These are phyloP conservation scores for Salvelinus namaycush DNA, from an alignment of 2,113 vertebrate genomes.

Conservation along the genomic window DNA sequence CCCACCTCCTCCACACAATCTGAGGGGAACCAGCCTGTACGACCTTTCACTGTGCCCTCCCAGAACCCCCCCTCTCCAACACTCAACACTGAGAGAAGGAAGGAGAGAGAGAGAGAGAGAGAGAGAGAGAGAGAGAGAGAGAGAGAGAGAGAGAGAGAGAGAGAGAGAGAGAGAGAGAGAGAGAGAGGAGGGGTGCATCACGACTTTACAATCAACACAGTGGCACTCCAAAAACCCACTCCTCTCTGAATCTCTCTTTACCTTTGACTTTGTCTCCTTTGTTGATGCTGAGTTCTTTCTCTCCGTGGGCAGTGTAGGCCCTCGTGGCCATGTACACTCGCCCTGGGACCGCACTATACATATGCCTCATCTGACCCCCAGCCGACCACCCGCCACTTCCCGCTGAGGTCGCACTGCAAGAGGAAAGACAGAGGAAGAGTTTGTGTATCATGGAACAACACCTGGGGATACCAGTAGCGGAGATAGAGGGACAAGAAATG, in stretches of 20 bases:
- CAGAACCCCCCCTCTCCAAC: slow-evolving; percentile 92
- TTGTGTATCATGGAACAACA: not conserved
- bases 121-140: no score
- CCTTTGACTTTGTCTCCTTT: slow-evolving; percentile 94
- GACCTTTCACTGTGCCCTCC: slow-evolving; percentile 90
- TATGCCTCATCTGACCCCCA: slow-evolving; percentile 76
- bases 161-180: no score
- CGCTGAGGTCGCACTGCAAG: slow-evolving; percentile 48
- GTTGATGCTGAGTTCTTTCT: slow-evolving; percentile 85
- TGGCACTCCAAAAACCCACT: not conserved
- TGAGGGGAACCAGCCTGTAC: slow-evolving; percentile 89
- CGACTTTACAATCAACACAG: not conserved
- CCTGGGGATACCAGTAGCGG: not conserved
- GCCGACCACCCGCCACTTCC: slow-evolving; percentile 37
- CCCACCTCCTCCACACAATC: slow-evolving; percentile 89
- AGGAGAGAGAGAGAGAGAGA: no score
- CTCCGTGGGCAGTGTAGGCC: slow-evolving; percentile 81
- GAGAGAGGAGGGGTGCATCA: not conserved
- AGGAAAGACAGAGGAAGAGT: not conserved
- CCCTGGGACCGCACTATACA: slow-evolving; percentile 89
- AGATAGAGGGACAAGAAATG: not conserved
- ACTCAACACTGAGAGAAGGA: slow-evolving; percentile 78
- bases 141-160: no score
- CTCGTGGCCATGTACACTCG: slow-evolving; percentile 85
- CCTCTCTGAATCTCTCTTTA: slow-evolving; percentile 50